A percentile compares a stretch with the other conserved stretches of the same genome.
Evolutionary conservation across 2,797 vertebrate genomes (phyloP).

Genomic region (Paratrypauchen microcephalus): DNA sequence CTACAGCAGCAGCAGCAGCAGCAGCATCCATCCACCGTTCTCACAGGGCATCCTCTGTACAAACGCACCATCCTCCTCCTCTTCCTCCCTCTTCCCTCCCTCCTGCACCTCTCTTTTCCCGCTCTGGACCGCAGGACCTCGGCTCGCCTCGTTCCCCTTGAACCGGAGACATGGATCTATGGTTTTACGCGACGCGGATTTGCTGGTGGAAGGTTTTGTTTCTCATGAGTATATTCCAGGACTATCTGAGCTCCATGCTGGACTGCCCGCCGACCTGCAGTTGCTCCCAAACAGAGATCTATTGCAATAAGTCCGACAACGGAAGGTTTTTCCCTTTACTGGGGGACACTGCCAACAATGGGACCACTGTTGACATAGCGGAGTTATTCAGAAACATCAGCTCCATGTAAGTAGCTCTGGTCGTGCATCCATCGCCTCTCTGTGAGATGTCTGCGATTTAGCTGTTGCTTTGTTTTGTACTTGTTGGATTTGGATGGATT

Average conservation of each 20-base stretch:
- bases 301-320: constrained; percentile 94
- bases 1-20: constrained; percentile 62
- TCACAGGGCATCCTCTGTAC: constrained; percentile 73
- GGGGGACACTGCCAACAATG: constrained; percentile 86
- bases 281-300: constrained; percentile 95
- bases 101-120: constrained; percentile 49
- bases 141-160: constrained; percentile 57
- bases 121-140: constrained; percentile 70
- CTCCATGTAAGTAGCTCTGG: constrained; percentile 87
- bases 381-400: constrained; percentile 97
- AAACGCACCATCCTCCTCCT: constrained; percentile 63
- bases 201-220: constrained; percentile 94
- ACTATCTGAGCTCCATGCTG: constrained; percentile 92
- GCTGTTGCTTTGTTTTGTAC: constrained; percentile 37
- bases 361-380: constrained; percentile 89
- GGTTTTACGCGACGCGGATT: constrained; percentile 89
- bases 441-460: constrained; percentile 24
- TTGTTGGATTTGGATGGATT: constrained; percentile 28
- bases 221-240: constrained; percentile 91
- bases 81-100: constrained; percentile 48
- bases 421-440: constrained; percentile 39
- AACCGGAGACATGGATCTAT: constrained; percentile 93
- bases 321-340: constrained; percentile 95
- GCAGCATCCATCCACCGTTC: constrained; percentile 65
- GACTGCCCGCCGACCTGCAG: constrained; percentile 96